A percentile compares a stretch with the other conserved stretches of the same genome.
phyloP scores from a whole-genome alignment of 2,888 invertebrate genomes.

The Hypsopygia costalis region DNA sequence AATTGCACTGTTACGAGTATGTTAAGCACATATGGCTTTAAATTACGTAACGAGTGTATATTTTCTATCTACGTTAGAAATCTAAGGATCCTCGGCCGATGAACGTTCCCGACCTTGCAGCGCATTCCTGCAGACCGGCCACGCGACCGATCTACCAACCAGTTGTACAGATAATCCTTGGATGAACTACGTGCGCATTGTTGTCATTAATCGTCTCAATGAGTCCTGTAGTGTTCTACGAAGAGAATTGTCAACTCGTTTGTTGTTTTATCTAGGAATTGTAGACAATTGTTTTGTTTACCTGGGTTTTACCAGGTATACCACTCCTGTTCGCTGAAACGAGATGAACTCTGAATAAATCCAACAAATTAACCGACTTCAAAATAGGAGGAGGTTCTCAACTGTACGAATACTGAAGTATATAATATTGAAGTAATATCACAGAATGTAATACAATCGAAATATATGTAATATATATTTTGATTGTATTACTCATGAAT shows the following conservation, averaged over 20 bases:
- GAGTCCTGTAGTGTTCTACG: neutral
- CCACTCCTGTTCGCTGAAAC: too few species aligned
- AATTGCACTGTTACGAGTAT: too few species aligned
- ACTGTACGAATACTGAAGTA: too few species aligned
- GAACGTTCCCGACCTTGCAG: constrained; percentile 69
- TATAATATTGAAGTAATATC: too few species aligned
- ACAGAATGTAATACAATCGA: too few species aligned
- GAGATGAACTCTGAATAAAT: too few species aligned
- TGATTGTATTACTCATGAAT: too few species aligned
- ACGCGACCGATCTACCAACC: constrained; percentile 10
- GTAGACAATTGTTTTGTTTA: too few species aligned
- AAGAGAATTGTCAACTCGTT: constrained; percentile 1
- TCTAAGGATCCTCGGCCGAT: constrained; percentile 55
- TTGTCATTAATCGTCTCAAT: constrained; percentile 11
- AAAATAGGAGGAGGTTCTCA: too few species aligned
- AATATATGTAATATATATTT: too few species aligned
- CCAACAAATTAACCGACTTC: too few species aligned
- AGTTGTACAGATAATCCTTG: constrained; percentile 8
- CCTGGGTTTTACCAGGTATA: too few species aligned
- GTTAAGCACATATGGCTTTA: neutral
- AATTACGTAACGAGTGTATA: neutral
- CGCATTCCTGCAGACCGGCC: constrained; percentile 47
- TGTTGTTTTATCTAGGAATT: constrained; percentile 7
- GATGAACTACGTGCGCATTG: constrained; percentile 13
- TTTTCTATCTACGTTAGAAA: constrained; percentile 21